Base-by-base conservation (phyloP, 2,797 vertebrate species). In the Harpagifer antarcticus region DNA sequence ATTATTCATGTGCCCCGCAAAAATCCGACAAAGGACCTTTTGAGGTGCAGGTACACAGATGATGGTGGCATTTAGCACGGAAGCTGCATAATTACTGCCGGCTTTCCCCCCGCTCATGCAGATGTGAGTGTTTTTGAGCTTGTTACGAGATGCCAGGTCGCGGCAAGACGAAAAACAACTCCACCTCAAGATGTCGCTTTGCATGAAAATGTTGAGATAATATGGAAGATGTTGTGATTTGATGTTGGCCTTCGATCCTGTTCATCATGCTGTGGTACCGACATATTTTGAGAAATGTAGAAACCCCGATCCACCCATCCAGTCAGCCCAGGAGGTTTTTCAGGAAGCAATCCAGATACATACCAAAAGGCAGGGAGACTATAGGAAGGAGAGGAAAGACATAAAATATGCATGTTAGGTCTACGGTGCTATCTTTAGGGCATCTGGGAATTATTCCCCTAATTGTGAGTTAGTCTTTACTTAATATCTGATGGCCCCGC, bases 1-100 rank as follows among this genome's bases (percentile, higher is more conserved):
- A 95, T 96, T 89, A 95, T 95, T 94, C 93, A 95, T 95, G 87
- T 79, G 71, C 84, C 85, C 79, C 65, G 33, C 69, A 85, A 81
- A 82, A 90, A 90, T 82, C 78, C 73, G 72, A 92, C 94, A 94
- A 92, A 93, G 86, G 85, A 87, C 68, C 87, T 94, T 94, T 92
- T 92, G 91, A 94, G 91, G 88, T 90, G 86, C 89, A 94, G 93
- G 92, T 94, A 93, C 54, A 67, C 6, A 62, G 76, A 84, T 68
- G 86, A 89, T 70, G 76, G 81, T 72, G 87, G 89, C 80, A 83
- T 92, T 88, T 89, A 83, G 61, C 75, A 72, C 27, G 78, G 82
- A 79, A 74, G 81, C 86, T 80, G 85, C 80, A 88, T 92, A 91
- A 92, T 92, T 88, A 87, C 81, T 44, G 9, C 23, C 27, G 68